Evolutionary conservation across 2,888 invertebrate genomes (phyloP), one percentile per base, ranked within the genome.

Genomic region (Dioctria linearis): DNA sequence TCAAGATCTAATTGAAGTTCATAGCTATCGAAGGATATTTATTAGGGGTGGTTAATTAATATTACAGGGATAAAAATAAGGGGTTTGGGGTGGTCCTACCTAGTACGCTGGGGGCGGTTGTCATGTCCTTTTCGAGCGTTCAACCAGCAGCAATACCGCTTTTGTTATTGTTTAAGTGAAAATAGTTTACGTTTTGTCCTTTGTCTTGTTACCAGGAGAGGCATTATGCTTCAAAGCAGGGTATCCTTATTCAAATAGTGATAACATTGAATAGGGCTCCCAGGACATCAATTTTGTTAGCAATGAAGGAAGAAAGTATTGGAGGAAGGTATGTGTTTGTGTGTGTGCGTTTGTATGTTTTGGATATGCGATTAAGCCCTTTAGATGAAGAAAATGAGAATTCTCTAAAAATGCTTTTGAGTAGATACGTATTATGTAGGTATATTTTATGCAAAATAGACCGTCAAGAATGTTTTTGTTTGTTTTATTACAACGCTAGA

Each of bases 11-110:
- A 75, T 75, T 75, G 75, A 59, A 75, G 75, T 61, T 75, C 75
- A 75, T 75, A 75, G 75, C 75, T 75, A 75, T 75, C 75, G 75
- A 75, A 75, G 61, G 59, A 75, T 75, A 75, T 75, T 75, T 75
- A 75, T 75, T 75, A 75, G 75, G 67, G 75, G 37, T 42, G 75
- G 75, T 75, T 75, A 75, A 75, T 75, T 75, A 75, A 75, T 75
- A 75, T 75, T 75, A 43, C 75, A 75, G 61, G 71, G 43, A 59
- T 75, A 71, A 25, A 25, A 25, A 25, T 25, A 25, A 25, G 25
- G 25, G 25, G 25, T 25, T 25, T 25, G 25, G 25, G 25, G 25
- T 25, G 25, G 25, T 25, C 25, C 25, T 25, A 25, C 25, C 25
- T 46, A 5, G 46, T 46, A 46, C 46, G 57, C 4, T 11, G n/a